Evolutionary conservation across 2,888 invertebrate genomes (phyloP), one percentile per base, ranked within the genome.

Genomic region (Mythimna vitellina): DNA sequence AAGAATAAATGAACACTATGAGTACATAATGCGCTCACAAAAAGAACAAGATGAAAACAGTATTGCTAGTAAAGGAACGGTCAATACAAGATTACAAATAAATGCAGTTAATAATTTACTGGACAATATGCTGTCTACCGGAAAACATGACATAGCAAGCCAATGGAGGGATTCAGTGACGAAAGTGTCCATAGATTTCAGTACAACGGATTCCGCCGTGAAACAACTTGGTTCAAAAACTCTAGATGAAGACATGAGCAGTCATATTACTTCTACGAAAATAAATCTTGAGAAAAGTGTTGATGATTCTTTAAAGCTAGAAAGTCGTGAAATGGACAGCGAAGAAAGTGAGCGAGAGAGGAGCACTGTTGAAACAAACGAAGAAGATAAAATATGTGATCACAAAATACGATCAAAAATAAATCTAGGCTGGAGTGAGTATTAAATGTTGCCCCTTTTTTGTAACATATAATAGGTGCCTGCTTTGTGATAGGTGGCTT

Each of bases 1-100:
- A 57, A 90, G 82, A 61, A 92, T 96, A 76, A 75, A 80, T 58
- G 95, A 95, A 89, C 73, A 60, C 12, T 92, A 94, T 49, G 94
- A 95, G 84, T 87, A 73, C 53, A 46, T 80, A 22, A 64, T 64
- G 42, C 42, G 32, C 10, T 78, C 81, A 63, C n/a, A 65, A 46
- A 20, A 65, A 42, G 73, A 80, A 57, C 51, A 32, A 64, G 70
- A 57, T 9, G 49, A 66, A 61, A 51, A 65, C 49, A 76, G 67
- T 61, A 35, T 51, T 14, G 62, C 38, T 32, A n/a, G 54, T 5
- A 53, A 61, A 56, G 38, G 32, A 60, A 58, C 29, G 0, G 25
- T n/a, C n/a, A 53, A 32, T 17, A 49, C 32, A 64, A 29, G 29
- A 29, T 29, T 29, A 29, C 29, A 29, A 29, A 29, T 29, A 29